Base-by-base conservation (phyloP, 2,888 invertebrate genomes). In the Diplolepis rosae region DNA sequence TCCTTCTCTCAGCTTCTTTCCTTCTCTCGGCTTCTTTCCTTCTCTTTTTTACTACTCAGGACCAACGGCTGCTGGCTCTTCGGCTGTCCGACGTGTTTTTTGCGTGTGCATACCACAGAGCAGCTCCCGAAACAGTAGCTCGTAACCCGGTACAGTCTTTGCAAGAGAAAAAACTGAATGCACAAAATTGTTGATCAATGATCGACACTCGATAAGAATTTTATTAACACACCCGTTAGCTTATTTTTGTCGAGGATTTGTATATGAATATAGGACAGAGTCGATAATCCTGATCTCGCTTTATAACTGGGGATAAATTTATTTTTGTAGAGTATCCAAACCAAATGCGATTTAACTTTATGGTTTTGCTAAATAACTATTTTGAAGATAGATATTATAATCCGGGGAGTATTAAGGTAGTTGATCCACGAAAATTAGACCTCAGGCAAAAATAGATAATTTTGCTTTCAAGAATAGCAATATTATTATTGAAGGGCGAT, bases 121-220 rank as follows among this genome's bases (percentile, higher is more conserved):
- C 83, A 83, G 88, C 88, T 88, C 88, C 88, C 88, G 88, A 88
- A 88, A 88, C 88, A 88, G 88, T 88, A 88, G 88, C 88, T 83
- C 82, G 84, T 86, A 81, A 80, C 77, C 80, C 79, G 83, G 86
- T 88, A 87, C 87, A 88, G 87, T 87, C 87, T 79, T 79, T 80
- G 78, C 84, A 82, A 86, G 83, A 81, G 83, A 85, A 84, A 85
- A 86, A 86, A 86, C 79, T 73, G 56, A 52, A 52, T 18, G n/a
- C n/a, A 22, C 24, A 18, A 39, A 61, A 61, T 61, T 24, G 24
- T 24, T n/a, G 2, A 5, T n/a, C 22, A 28, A 15, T 4, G 28
- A 28, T 52, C 9, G 28, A 52, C 15, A 28, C 5, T n/a, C 6
- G 18, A 18, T 18, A 18, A 9, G 45, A 45, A 45, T 7, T 39